phyloP scores from a whole-genome alignment of 2,888 invertebrate genomes.

The Criorhina ranunculi region DNA sequence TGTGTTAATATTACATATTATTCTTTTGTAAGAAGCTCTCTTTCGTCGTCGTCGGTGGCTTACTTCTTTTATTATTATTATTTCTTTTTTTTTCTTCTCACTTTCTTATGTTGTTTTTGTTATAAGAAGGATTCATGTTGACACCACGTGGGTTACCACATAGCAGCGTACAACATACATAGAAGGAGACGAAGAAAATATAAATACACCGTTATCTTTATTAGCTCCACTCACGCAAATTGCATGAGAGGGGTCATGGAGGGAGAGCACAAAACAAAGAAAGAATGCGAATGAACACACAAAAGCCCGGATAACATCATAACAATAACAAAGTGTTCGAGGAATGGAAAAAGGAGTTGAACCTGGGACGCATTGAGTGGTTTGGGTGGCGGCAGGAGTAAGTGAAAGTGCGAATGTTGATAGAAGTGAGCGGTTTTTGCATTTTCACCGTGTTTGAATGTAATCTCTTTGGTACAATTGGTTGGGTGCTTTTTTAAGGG shows the following conservation, averaged over 20 bases:
- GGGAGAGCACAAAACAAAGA: constrained; percentile 47
- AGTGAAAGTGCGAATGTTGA: constrained; percentile 51
- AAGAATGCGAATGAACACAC: constrained; percentile 70
- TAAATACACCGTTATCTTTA: constrained; percentile 76
- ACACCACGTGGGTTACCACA: constrained; percentile 73
- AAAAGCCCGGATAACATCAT: constrained; percentile 73
- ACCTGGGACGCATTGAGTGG: constrained; percentile 37
- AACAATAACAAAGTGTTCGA: constrained; percentile 70
- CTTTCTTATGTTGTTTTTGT: constrained; percentile 67
- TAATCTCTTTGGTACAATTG: constrained; percentile 42
- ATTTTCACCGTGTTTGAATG: constrained; percentile 42
- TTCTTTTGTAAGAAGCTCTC: constrained; percentile 54
- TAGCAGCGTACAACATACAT: constrained; percentile 28
- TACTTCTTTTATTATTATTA: background rate
- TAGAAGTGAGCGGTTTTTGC: constrained; percentile 23
- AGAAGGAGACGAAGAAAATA: constrained; percentile 58
- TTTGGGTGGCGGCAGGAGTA: constrained; percentile 10
- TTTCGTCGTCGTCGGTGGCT: constrained; percentile 24
- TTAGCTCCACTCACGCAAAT: constrained; percentile 76
- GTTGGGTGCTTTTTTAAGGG: background rate
- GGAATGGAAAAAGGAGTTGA: constrained; percentile 55
- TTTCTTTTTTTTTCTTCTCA: constrained; percentile 48
- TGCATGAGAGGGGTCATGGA: constrained; percentile 69
- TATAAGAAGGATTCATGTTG: constrained; percentile 68
- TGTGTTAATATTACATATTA: constrained; percentile 61